A percentile compares a stretch with the other conserved stretches of the same genome.
phyloP scores from a whole-genome alignment of 2,888 invertebrate genomes.

The Steinernema scapterisci region DNA sequence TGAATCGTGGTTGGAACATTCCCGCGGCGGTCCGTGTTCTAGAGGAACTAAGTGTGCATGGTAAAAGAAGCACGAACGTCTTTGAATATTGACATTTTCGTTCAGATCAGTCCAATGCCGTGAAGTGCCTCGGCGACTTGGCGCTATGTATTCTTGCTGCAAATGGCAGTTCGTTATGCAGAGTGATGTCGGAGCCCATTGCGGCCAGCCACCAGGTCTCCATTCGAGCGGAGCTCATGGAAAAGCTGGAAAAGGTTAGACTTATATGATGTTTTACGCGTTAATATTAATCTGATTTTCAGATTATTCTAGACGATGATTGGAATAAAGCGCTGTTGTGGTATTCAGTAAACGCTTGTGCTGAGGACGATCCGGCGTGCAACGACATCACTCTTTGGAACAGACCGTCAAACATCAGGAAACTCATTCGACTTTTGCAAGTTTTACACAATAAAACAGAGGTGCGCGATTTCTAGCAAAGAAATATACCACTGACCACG shows the following conservation, averaged over 20 bases:
- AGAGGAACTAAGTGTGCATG: not conserved
- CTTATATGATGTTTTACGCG: not conserved
- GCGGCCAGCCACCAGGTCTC: too few relatives aligned
- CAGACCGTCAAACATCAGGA: constrained; percentile 50
- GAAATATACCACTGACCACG: not conserved
- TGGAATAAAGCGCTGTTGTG: constrained; percentile 57
- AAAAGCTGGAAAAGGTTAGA: not conserved
- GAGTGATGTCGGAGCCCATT: not conserved
- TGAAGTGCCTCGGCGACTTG: not conserved
- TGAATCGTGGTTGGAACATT: not conserved
- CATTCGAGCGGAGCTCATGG: constrained; percentile 1
- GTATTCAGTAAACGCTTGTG: constrained; percentile 54
- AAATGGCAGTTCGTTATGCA: not conserved
- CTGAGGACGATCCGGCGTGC: constrained; percentile 54
- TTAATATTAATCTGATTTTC: constrained; percentile 4
- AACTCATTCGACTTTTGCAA: constrained; percentile 51
- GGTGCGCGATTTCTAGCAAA: constrained; percentile 11
- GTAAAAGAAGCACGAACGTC: not conserved
- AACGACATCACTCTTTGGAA: constrained; percentile 50
- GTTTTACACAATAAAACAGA: constrained; percentile 52
- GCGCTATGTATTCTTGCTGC: not conserved
- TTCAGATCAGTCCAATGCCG: too few relatives aligned
- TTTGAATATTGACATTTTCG: not conserved
- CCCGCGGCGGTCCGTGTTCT: not conserved
- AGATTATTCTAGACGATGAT: constrained; percentile 55